Percentiles rank a stretch among this genome's conserved stretches.
Conservation (phyloP, 2,113 vertebrate species). For the Psammodynastes pulverulentus region DNA sequence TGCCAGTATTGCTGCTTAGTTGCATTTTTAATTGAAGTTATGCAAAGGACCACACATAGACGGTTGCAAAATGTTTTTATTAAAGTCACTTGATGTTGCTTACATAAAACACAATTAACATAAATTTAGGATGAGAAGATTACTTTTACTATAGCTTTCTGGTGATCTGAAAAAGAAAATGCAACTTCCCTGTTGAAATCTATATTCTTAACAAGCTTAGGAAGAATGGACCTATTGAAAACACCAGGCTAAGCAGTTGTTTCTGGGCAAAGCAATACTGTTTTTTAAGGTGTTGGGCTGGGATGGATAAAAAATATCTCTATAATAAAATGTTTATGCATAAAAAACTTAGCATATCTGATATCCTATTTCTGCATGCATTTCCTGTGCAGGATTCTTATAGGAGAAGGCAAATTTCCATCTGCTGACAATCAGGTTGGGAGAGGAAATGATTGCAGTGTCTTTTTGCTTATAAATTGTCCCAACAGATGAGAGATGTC, state of each 20-base stretch:
- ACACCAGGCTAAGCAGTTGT: not conserved
- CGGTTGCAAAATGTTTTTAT: not conserved
- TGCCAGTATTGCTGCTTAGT: not conserved
- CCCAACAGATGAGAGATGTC: not conserved
- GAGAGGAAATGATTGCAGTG: not conserved
- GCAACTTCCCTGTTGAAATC: not conserved
- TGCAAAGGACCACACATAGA: not conserved
- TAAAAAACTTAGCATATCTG: not conserved
- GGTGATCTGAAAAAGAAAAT: not conserved
- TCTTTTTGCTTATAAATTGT: not conserved
- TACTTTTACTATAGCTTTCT: not conserved
- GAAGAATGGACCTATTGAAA: not conserved
- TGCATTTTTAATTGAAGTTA: not conserved
- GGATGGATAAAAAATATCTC: not conserved
- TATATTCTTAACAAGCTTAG: not conserved
- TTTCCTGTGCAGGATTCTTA: not conserved
- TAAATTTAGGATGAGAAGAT: not conserved
- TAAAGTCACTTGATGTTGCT: not conserved
- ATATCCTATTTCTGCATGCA: not conserved
- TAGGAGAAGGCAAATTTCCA: not conserved
- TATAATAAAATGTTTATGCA: not conserved
- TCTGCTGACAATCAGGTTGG: not conserved
- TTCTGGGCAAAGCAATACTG: not conserved
- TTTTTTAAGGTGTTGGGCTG: not conserved
- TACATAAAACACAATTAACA: not conserved